Evolutionary conservation across 1,140 invertebrate genomes (phyloP).

Genomic region (Tetramorium alpestre): DNA sequence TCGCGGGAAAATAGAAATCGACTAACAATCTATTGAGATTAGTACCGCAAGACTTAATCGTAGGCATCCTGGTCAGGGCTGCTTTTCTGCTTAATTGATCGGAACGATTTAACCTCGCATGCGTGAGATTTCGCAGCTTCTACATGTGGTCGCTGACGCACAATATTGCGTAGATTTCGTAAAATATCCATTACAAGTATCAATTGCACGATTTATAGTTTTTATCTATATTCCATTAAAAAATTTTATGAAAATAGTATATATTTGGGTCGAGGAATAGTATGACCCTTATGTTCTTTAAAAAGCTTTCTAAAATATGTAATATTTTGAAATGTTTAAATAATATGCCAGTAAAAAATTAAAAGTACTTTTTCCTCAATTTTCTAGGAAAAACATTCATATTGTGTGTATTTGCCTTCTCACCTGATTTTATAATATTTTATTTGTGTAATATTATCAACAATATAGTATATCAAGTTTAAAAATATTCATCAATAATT

Average conservation of each 20-base stretch:
- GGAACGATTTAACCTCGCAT: conserved; percentile 17
- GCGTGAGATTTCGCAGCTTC: conserved; percentile 23
- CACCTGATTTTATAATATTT: background rate
- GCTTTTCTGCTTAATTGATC: conserved; percentile 32
- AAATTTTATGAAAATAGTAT: background rate
- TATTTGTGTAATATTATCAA: background rate
- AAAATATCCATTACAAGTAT: background rate
- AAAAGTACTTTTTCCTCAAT: background rate
- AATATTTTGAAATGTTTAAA: background rate
- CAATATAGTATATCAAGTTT: background rate
- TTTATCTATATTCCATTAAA: background rate
- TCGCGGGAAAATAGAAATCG: conserved; percentile 35
- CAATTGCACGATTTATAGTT: background rate
- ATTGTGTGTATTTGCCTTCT: background rate
- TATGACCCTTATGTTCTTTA: background rate
- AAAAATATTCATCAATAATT: background rate
- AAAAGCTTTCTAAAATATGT: background rate
- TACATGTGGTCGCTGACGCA: background rate
- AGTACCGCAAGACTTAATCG: conserved; percentile 16
- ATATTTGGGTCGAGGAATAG: background rate
- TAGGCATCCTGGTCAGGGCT: background rate
- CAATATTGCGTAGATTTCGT: background rate
- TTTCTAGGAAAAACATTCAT: background rate
- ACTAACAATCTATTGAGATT: background rate
- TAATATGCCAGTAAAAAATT: background rate